Conservation (phyloP, 2,888 invertebrate species). For the Lordiphosa andalusiaca region DNA sequence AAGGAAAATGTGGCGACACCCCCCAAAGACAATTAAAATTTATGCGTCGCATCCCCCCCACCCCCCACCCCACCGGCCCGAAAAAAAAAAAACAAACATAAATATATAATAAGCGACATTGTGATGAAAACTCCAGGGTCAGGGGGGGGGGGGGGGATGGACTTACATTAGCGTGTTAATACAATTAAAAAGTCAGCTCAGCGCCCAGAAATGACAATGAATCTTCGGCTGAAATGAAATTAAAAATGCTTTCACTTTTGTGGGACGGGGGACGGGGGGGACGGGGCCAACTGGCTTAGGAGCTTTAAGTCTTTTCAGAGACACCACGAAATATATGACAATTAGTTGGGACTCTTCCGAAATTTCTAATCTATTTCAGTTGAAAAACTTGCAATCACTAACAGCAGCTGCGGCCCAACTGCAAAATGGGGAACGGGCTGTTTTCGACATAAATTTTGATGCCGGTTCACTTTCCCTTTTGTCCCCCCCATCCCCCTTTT, state of each 20-base stretch:
- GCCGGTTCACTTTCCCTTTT: background rate
- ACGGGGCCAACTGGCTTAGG: too few relatives aligned
- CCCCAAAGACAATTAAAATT: conserved; percentile 72
- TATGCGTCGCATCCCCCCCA: conserved; percentile 55
- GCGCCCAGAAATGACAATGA: conserved; percentile 31
- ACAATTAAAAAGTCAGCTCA: conserved; percentile 69
- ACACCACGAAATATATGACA: too few relatives aligned
- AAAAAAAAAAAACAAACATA: conserved; percentile 51
- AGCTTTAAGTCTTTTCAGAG: too few relatives aligned
- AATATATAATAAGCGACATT: conserved; percentile 64
- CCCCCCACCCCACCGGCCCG: too few relatives aligned
- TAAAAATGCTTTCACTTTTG: conserved; percentile 65
- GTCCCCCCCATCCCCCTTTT: background rate
- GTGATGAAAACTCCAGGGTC: conserved; percentile 8
- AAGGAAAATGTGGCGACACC: conserved; percentile 50
- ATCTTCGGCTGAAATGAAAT: conserved; percentile 59
- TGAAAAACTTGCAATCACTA: too few relatives aligned
- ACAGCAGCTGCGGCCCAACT: too few relatives aligned
- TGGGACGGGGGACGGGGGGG: too few relatives aligned
- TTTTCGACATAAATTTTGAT: background rate
- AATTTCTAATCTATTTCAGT: too few relatives aligned
- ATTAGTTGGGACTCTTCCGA: too few relatives aligned
- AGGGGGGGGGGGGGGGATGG: background rate
- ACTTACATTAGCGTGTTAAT: conserved; percentile 72
- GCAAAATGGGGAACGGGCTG: too few relatives aligned